These are phyloP conservation scores for Ornithoptera alexandrae DNA, from an alignment of 2,888 invertebrate species.

Conservation along the genomic window DNA sequence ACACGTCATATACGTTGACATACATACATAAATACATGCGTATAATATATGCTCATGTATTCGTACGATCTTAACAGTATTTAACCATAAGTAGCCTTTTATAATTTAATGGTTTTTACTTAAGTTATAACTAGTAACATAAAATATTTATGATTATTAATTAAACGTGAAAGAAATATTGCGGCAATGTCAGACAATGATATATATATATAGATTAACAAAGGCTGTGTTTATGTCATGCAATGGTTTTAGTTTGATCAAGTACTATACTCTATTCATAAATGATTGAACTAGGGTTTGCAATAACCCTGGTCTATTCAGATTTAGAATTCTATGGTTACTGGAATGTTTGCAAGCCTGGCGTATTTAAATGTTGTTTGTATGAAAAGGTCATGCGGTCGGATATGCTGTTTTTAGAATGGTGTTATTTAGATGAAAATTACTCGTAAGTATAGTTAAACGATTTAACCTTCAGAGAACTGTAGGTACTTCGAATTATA, in stretches of 20 bases:
- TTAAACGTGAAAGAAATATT: not conserved
- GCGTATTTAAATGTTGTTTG: not conserved
- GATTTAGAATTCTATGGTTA: conserved; percentile 15
- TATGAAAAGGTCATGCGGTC: conserved; percentile 11
- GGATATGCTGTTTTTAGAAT: conserved; percentile 12
- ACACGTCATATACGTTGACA: not conserved
- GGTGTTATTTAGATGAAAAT: not conserved
- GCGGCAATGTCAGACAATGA: not conserved
- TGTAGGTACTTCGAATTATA: not conserved
- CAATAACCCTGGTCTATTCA: not conserved
- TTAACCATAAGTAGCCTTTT: too few species aligned
- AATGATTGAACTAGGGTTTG: not conserved
- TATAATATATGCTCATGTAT: not conserved
- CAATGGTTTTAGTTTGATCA: not conserved
- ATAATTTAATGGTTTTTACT: too few species aligned
- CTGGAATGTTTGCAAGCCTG: not conserved
- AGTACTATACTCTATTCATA: not conserved
- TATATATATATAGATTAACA: not conserved
- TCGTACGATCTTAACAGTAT: too few species aligned
- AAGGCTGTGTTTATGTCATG: too few species aligned
- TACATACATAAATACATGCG: not conserved
- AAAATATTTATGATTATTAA: not conserved
- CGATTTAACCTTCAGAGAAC: not conserved
- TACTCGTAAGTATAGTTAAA: not conserved
- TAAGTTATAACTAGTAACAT: not conserved